Percentiles rank a stretch among this genome's conserved stretches.
phyloP scores from a whole-genome alignment of 2,888 invertebrate genomes.

The Eupeodes luniger region DNA sequence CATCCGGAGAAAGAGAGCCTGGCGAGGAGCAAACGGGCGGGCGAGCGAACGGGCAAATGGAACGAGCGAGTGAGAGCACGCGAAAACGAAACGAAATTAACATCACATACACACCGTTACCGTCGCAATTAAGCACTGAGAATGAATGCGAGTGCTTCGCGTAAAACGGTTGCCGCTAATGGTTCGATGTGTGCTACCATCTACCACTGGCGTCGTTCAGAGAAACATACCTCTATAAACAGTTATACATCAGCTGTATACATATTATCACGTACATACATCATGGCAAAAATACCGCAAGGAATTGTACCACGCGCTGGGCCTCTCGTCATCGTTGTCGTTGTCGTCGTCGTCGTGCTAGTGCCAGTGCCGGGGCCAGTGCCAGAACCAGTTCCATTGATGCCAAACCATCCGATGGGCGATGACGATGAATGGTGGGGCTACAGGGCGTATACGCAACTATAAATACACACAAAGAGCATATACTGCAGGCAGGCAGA shows the following conservation, averaged over 20 bases:
- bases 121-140: conserved; percentile 74
- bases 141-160: conserved; percentile 75
- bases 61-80: conserved; percentile 59
- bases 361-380: conserved; percentile 24
- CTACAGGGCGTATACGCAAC: conserved; percentile 72
- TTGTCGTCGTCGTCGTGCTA: conserved; percentile 10
- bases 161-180: conserved; percentile 75
- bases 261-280: conserved; percentile 55
- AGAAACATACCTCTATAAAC: conserved; percentile 31
- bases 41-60: neutral
- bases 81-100: conserved; percentile 48
- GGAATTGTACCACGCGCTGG: conserved; percentile 65
- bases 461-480: conserved; percentile 57
- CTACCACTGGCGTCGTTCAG: conserved; percentile 42
- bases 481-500: conserved; percentile 21
- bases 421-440: conserved; percentile 51
- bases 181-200: conserved; percentile 70
- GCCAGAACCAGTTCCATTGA: conserved; percentile 53
- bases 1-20: conserved; percentile 62
- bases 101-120: conserved; percentile 74
- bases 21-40: conserved; percentile 72
- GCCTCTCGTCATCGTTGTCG: conserved; percentile 43
- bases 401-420: conserved; percentile 26
- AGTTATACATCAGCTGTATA: neutral
- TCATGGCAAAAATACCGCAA: conserved; percentile 63